Base-by-base conservation (phyloP, 2,113 vertebrate genomes). In the Hippotragus niger region DNA sequence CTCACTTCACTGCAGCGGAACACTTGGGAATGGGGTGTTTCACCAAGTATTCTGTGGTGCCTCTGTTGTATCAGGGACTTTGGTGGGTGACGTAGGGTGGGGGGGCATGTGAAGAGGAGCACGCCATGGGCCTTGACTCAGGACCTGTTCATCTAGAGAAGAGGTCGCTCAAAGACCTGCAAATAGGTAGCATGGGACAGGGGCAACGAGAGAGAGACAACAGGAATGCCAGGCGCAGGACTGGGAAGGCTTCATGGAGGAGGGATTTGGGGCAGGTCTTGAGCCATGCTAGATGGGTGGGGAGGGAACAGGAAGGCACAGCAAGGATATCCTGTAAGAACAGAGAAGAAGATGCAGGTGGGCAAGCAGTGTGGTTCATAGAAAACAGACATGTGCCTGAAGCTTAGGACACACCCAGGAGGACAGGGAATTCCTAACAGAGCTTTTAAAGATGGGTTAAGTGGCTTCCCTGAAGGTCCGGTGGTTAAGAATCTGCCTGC, bases 61-160 rank as follows among this genome's bases (percentile, higher is more conserved):
- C 52, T 16, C 76, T 23, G 36, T 25, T 17, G 2, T 7, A 6
- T 10, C 4, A 55, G 16, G 25, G 40, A 27, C 71, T n/a, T 12
- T 0, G 7, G 2, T 3, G 13, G 53, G 50, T 52, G 52, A 7
- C 0, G 6, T 2, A 9, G 57, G 58, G 52, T 15, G 7, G 1
- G 21, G 29, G 6, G 9, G 50, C 7, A 45, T 12, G 16, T 6
- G 10, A 40, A 80, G 67, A 62, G 40, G 21, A 43, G 29, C 21
- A 50, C 4, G 25, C 36, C 13, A n/a, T 2, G 60, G 43, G 25
- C 45, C 87, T 57, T 23, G 36, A 13, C 74, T 81, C 36, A 55
- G 74, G 36, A 45, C 5, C 50, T 67, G 33, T 17, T 21, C n/a
- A 6, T 45, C 62, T 25, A 33, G 80, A 62, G 74, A 36, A 47